Percentiles rank a stretch among this genome's conserved stretches.
Conservation (phyloP, 2,797 vertebrate genomes). For the Rallus crepitans region DNA sequence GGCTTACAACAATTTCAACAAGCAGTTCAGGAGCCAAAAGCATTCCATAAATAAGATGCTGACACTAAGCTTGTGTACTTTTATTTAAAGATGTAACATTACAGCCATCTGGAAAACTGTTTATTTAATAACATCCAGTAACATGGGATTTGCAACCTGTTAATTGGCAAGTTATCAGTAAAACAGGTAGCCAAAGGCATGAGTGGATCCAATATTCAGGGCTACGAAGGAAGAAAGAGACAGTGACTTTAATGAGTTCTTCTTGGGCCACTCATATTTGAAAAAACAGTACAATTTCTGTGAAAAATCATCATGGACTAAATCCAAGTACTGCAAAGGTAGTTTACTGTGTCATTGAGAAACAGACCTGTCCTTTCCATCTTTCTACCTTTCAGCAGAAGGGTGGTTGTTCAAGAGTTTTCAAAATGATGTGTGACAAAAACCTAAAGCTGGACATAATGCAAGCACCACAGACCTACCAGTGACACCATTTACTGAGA, state of each 20-base stretch:
- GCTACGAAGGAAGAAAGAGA: neutral
- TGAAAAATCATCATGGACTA: neutral
- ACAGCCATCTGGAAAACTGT: slow-evolving; percentile 51
- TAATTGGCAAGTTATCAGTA: slow-evolving; percentile 9
- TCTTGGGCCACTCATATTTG: neutral
- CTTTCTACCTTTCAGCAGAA: neutral
- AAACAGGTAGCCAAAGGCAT: slow-evolving; percentile 24
- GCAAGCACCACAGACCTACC: neutral
- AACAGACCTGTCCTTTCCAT: neutral
- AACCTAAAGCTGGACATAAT: neutral
- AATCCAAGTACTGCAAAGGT: neutral
- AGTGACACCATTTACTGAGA: neutral
- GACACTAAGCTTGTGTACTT: slow-evolving; percentile 56
- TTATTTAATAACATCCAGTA: slow-evolving; percentile 25
- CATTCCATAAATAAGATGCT: slow-evolving; percentile 64
- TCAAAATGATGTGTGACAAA: neutral
- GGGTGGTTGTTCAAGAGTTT: neutral
- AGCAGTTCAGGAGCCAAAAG: slow-evolving; percentile 61
- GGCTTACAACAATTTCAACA: slow-evolving; percentile 70
- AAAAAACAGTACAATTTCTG: neutral
- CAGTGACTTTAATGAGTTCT: neutral
- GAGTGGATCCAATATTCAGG: neutral
- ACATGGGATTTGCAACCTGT: neutral
- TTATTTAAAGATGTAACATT: slow-evolving; percentile 63
- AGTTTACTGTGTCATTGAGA: neutral